Evolutionary conservation across 2,888 invertebrate species (phyloP).

Genomic region (Agonopterix subpropinquella): DNA sequence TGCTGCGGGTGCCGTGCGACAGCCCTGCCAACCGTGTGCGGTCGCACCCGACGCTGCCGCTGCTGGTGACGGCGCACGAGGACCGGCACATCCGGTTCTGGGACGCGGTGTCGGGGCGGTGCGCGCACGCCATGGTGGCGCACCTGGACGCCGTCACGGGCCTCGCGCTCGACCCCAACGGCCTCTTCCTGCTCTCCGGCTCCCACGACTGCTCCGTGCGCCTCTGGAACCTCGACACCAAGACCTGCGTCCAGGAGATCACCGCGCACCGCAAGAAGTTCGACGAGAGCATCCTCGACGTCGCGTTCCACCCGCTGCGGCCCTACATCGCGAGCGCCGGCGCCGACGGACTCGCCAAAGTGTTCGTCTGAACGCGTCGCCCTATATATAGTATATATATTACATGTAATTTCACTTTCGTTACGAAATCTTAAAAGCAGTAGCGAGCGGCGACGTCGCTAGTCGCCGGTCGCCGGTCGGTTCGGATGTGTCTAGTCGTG

Average conservation of each 20-base stretch:
- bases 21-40: slow-evolving; percentile 85
- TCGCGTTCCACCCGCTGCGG: slow-evolving; percentile 99
- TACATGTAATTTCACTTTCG: slow-evolving; percentile 45
- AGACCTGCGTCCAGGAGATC: slow-evolving; percentile 99
- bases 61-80: slow-evolving; percentile 98
- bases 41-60: slow-evolving; percentile 96
- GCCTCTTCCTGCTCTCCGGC: slow-evolving; percentile 98
- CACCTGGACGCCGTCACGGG: slow-evolving; percentile 99
- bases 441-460: slow-evolving; percentile 30
- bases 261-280: slow-evolving; percentile 99
- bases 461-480: slow-evolving; percentile 22
- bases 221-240: slow-evolving; percentile 99
- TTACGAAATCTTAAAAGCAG: slow-evolving; percentile 36
- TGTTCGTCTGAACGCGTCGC: slow-evolving; percentile 84
- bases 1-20: slow-evolving; percentile 80
- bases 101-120: slow-evolving; percentile 95
- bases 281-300: slow-evolving; percentile 99
- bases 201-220: slow-evolving; percentile 99
- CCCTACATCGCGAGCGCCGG: slow-evolving; percentile 99
- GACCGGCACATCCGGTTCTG: slow-evolving; percentile 99
- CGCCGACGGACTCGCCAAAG: slow-evolving; percentile 99
- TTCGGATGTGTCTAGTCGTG: slow-evolving; percentile 44
- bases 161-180: slow-evolving; percentile 98
- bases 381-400: slow-evolving; percentile 28
- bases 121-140: slow-evolving; percentile 98